Evolutionary conservation across 2,888 invertebrate species (phyloP).

Genomic region (Homarus gammarus): DNA sequence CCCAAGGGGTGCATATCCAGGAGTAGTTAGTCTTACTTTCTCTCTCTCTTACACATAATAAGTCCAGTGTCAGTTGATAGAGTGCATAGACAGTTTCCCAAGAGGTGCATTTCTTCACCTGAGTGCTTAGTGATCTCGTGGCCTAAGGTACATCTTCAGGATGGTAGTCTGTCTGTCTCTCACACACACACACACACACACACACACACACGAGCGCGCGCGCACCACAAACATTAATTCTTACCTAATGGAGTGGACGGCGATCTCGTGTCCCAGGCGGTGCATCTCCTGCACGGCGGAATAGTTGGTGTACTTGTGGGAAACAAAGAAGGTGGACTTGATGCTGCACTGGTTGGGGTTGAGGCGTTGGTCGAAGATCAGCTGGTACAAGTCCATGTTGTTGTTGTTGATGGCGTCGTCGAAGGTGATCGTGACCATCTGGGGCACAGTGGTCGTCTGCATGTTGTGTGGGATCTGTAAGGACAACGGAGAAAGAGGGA

Average conservation of each 20-base stretch:
- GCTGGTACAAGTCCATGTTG: conserved; percentile 95
- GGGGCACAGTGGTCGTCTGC: conserved; percentile 84
- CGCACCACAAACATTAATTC: background rate
- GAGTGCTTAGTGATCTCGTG: too few relatives aligned
- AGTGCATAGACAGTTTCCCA: too few relatives aligned
- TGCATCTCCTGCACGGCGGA: conserved; percentile 95
- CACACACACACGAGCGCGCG: too few relatives aligned
- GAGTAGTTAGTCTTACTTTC: too few relatives aligned
- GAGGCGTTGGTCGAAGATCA: conserved; percentile 92
- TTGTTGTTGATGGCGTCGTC: conserved; percentile 97
- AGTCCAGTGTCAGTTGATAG: too few relatives aligned
- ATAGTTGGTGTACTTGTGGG: conserved; percentile 96
- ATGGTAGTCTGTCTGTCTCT: too few relatives aligned
- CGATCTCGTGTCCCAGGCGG: conserved; percentile 94
- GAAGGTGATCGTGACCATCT: conserved; percentile 96
- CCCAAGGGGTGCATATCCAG: too few relatives aligned
- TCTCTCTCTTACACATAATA: too few relatives aligned
- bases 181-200: background rate
- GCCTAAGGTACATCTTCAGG: too few relatives aligned
- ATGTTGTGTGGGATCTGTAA: conserved; percentile 74
- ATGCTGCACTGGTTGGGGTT: conserved; percentile 96
- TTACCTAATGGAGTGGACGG: conserved; percentile 90
- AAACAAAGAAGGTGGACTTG: conserved; percentile 94
- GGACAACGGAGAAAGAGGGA: conserved; percentile 4
- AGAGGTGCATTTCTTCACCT: too few relatives aligned